Conservation (phyloP, 2,113 vertebrate genomes). For the Cepphus grylle region DNA sequence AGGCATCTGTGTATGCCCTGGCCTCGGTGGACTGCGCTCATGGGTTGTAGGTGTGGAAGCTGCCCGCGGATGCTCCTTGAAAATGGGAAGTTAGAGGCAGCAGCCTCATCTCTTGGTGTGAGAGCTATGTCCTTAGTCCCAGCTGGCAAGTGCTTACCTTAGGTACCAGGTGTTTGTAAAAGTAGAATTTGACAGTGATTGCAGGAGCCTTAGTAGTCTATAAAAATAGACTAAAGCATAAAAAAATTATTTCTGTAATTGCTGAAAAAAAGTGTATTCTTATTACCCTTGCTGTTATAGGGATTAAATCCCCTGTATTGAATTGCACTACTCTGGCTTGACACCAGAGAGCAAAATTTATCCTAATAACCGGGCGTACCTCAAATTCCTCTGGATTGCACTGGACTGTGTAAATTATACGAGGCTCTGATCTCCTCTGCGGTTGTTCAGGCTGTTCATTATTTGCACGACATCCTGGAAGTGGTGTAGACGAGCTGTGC, state of each 20-base stretch:
- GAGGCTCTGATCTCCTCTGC: neutral
- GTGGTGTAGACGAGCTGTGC: neutral
- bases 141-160: neutral
- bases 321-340: slow-evolving; percentile 11
- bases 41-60: fast-evolving
- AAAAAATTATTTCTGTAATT: neutral
- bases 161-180: fast-evolving
- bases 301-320: neutral
- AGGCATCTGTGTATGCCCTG: fast-evolving
- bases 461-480: neutral
- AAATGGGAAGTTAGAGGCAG: neutral
- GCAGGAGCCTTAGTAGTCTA: neutral
- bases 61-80: neutral
- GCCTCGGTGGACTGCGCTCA: neutral
- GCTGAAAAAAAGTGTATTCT: neutral
- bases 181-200: neutral
- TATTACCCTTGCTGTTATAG: neutral
- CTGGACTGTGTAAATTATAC: neutral
- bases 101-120: neutral
- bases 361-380: neutral
- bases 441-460: neutral
- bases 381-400: neutral
- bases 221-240: neutral
- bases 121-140: neutral
- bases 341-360: slow-evolving; percentile 41